Evolutionary conservation across 2,888 invertebrate genomes (phyloP).

Genomic region (Chloroclysta siterata): DNA sequence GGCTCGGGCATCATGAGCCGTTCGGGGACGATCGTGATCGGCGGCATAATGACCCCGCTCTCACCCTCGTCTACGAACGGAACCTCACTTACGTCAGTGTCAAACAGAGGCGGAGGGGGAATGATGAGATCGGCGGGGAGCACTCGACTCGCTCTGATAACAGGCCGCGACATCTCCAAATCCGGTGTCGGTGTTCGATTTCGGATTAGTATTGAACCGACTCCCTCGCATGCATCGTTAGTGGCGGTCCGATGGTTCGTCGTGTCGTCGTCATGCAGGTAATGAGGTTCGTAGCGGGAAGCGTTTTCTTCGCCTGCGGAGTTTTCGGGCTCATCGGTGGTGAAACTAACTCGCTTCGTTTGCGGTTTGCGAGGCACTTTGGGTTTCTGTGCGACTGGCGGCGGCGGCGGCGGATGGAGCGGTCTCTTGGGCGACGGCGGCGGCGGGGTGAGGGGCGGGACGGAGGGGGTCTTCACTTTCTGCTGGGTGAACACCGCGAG

Average conservation of each 20-base stretch:
- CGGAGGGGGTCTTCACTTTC: constrained; percentile 61
- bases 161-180: constrained; percentile 62
- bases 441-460: constrained; percentile 55
- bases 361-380: constrained; percentile 80
- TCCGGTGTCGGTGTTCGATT: constrained; percentile 63
- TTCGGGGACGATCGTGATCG: constrained; percentile 73
- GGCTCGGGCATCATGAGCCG: constrained; percentile 72
- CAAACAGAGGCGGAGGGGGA: constrained; percentile 80
- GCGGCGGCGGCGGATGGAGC: constrained; percentile 62
- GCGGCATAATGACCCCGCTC: constrained; percentile 60
- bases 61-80: constrained; percentile 58
- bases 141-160: constrained; percentile 63
- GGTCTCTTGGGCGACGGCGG: constrained; percentile 54
- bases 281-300: constrained; percentile 60
- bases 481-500: constrained; percentile 72
- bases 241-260: constrained; percentile 58
- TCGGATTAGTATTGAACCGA: constrained; percentile 75
- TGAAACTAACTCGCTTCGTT: constrained; percentile 83
- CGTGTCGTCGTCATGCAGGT: constrained; percentile 65
- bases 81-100: constrained; percentile 74
- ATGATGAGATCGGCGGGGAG: constrained; percentile 78
- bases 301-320: constrained; percentile 57
- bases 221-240: constrained; percentile 80
- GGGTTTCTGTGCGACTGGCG: constrained; percentile 70
- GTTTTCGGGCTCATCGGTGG: constrained; percentile 61